Conservation (phyloP, 2,888 invertebrate genomes). For the Caenorhabditis sp. region DNA sequence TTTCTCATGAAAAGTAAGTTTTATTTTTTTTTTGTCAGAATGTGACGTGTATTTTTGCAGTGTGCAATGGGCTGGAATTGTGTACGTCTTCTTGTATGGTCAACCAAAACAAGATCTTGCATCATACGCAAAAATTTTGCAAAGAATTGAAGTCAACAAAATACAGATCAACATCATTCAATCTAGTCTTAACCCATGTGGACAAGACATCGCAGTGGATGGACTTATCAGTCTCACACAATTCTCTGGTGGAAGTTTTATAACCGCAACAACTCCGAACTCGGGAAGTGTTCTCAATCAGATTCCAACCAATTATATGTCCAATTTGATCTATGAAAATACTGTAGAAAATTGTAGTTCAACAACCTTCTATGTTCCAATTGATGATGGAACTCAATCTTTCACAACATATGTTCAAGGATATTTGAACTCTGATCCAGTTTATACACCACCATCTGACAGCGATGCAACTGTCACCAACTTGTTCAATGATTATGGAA, state of each 20-base stretch:
- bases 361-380: conserved; percentile 54
- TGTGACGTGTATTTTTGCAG: too few species aligned
- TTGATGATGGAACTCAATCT: conserved; percentile 53
- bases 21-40: background rate
- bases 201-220: conserved; percentile 39
- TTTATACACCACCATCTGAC: conserved; percentile 33
- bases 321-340: conserved; percentile 44
- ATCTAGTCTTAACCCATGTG: conserved; percentile 50
- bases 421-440: conserved; percentile 25
- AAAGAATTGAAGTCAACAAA: conserved; percentile 41
- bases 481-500: conserved; percentile 46
- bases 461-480: conserved; percentile 18
- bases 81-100: conserved; percentile 52
- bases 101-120: conserved; percentile 32
- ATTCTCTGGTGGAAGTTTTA: conserved; percentile 46
- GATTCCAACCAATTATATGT: conserved; percentile 49
- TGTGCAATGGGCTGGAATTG: conserved; percentile 44
- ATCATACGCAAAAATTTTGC: conserved; percentile 38
- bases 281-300: conserved; percentile 49
- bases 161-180: conserved; percentile 51
- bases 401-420: conserved; percentile 44
- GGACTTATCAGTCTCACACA: conserved; percentile 39
- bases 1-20: conserved; percentile 32
- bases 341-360: conserved; percentile 39
- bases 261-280: conserved; percentile 37